Evolutionary conservation across 1,140 invertebrate genomes (phyloP).

Genomic region (Drosophila tsacasi): DNA sequence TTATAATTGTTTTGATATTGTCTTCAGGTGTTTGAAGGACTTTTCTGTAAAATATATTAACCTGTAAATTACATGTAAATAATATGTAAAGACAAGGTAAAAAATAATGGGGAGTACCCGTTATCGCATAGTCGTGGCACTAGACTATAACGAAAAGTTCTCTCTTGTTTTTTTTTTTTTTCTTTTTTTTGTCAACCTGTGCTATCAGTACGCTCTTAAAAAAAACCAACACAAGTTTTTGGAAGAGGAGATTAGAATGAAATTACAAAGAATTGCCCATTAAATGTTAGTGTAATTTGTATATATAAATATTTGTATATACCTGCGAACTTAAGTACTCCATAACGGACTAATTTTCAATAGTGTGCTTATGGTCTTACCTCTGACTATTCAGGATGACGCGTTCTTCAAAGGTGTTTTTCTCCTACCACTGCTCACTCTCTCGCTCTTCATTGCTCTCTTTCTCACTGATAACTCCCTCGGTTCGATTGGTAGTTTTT

Average conservation of each 20-base stretch:
- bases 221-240: neutral
- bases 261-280: constrained; percentile 5
- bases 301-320: neutral
- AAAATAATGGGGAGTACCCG: neutral
- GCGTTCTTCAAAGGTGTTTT: constrained; percentile 19
- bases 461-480: constrained; percentile 36
- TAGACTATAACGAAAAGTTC: neutral
- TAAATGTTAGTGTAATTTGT: neutral
- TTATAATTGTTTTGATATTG: too few species aligned
- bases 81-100: neutral
- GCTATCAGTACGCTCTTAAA: constrained; percentile 1
- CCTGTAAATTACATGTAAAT: neutral
- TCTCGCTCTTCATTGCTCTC: neutral
- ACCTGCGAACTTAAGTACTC: neutral
- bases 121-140: constrained; percentile 15
- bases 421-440: neutral
- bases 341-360: neutral
- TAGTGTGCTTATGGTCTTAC: neutral
- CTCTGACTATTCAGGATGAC: constrained; percentile 28
- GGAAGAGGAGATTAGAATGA: neutral
- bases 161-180: neutral
- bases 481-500: constrained; percentile 21
- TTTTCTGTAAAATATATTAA: too few species aligned
- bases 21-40: too few species aligned
- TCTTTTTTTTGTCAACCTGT: neutral